Base-by-base conservation (phyloP, 2,888 invertebrate genomes). In the Leptinotarsa peninsularis region DNA sequence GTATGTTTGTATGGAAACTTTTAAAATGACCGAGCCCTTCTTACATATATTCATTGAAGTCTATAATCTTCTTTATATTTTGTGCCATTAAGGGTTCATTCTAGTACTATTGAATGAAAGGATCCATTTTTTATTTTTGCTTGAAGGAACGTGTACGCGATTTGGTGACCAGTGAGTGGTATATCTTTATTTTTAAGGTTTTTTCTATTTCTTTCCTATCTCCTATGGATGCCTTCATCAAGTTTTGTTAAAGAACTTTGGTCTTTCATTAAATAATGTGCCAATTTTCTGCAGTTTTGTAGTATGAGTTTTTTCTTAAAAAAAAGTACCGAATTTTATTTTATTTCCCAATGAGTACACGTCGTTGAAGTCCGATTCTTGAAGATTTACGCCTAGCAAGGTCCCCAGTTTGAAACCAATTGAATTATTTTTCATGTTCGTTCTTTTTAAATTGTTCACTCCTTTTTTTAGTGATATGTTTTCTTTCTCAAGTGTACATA, bases 401-500 rank as follows among this genome's bases (percentile, higher is more conserved):
- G n/a, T 4, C 14, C 49, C n/a, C 14, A 49, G 49, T 67, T 49
- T 49, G 49, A 67, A 49, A 33, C 21, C 67, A 49, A 67, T 67
- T 2, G 18, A 5, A 67, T 67, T 49, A 43, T 67, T 67, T 49
- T 43, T 67, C 7, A 18, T 67, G 49, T 49, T 67, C 67, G 15
- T 49, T 67, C 49, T 49, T 21, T 67, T 49, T 17, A 49, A 18
- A 18, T 7, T 13, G 18, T 49, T 13, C 21, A 67, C n/a, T 67
- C 49, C 49, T 49, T 43, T 49, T 49, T 49, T 67, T 21, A 67
- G 3, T 4, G 3, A 18, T 21, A 49, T 17, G 66, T 66, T 66
- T 66, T 66, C 33, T 43, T 3, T 43, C 15, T 66, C n/a, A n/a
- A 66, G 66, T 33, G 27, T 66, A 27, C 43, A 33, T 66, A 66